Conservation (phyloP, 1,140 invertebrate genomes). For the Chironomus striatipennis region DNA sequence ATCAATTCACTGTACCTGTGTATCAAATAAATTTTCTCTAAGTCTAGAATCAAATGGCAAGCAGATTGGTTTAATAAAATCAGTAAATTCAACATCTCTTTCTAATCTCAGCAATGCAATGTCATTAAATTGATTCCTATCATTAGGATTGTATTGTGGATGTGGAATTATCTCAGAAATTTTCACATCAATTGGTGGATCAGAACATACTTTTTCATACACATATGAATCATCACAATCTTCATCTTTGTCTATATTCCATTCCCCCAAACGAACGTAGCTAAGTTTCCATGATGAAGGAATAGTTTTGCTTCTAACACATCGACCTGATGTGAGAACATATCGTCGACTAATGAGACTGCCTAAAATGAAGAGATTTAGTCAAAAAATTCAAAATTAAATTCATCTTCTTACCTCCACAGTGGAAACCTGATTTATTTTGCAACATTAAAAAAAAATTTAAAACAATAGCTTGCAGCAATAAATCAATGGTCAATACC, state of each 20-base stretch:
- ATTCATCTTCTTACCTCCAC: constrained; percentile 31
- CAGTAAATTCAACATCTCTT: constrained; percentile 49
- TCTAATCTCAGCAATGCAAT: constrained; percentile 64
- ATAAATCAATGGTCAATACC: too few species aligned
- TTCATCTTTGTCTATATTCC: constrained; percentile 34
- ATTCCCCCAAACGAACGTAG: constrained; percentile 38
- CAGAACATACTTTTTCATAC: constrained; percentile 43
- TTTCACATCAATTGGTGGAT: constrained; percentile 48
- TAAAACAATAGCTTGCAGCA: too few species aligned
- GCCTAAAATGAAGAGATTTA: constrained; percentile 30
- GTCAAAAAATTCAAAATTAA: constrained; percentile 42
- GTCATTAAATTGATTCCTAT: constrained; percentile 57
- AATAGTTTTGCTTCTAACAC: constrained; percentile 50
- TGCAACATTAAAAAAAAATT: too few species aligned
- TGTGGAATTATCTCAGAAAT: constrained; percentile 59
- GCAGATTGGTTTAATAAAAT: constrained; percentile 36
- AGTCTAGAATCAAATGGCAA: constrained; percentile 31
- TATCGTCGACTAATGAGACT: constrained; percentile 46
- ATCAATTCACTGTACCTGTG: not conserved
- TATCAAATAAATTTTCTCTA: constrained; percentile 28
- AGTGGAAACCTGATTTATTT: constrained; percentile 21
- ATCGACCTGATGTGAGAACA: constrained; percentile 54
- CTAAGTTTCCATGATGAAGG: constrained; percentile 43
- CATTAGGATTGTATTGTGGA: constrained; percentile 51
- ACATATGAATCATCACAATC: constrained; percentile 35